Evolutionary conservation across 2,113 vertebrate species (phyloP).

Genomic region (Hyaena hyaena): DNA sequence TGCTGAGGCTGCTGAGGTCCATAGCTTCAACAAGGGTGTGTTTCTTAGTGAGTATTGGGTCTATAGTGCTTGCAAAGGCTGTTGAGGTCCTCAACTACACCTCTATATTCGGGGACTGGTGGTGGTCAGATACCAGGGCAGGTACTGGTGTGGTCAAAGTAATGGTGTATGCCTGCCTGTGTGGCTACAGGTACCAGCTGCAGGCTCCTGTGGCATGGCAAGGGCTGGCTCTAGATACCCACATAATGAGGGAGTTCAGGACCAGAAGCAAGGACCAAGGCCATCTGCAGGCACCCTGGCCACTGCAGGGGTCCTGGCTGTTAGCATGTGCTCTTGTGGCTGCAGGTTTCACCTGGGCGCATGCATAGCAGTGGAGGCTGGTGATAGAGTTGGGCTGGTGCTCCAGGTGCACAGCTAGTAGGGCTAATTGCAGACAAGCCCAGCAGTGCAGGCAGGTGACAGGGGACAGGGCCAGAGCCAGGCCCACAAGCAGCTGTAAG

Average conservation of each 20-base stretch:
- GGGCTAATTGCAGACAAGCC: not conserved
- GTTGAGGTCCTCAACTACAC: not conserved
- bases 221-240: not conserved
- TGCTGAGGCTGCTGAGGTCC: not conserved
- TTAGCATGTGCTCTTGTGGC: not conserved
- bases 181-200: not conserved
- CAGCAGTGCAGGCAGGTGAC: not conserved
- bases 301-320: not conserved
- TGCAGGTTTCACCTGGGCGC: not conserved
- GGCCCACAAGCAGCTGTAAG: not conserved
- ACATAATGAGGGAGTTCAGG: not conserved
- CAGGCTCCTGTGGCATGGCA: not conserved
- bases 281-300: not conserved
- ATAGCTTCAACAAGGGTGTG: not conserved
- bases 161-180: not conserved
- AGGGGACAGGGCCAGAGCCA: not conserved
- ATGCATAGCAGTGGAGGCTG: not conserved
- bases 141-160: not conserved
- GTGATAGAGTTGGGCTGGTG: not conserved
- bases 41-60: not conserved
- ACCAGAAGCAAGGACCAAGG: not conserved
- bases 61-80: not conserved
- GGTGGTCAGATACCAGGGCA: not conserved
- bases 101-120: not conserved
- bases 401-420: not conserved